Evolutionary conservation across 2,888 invertebrate genomes (phyloP), one percentile per base, ranked within the genome.

Genomic region (Nomada fucata): DNA sequence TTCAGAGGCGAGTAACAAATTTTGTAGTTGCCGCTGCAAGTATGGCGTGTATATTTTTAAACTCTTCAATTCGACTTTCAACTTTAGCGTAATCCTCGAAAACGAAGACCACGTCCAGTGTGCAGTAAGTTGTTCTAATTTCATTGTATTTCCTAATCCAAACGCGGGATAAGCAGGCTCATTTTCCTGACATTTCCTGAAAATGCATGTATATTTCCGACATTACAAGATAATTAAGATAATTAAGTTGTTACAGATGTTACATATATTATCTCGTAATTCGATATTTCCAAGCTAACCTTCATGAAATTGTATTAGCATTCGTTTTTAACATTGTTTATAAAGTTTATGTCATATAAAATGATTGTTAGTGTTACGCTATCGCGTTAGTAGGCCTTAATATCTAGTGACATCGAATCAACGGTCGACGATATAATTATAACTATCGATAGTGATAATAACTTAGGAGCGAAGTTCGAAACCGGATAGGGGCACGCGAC

Each of bases 91-190:
- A 18, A 93, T 91, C 2, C 89, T 89, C 2, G 92, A 87, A 5
- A 94, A 85, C 10, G 91, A 95, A 2, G 94, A 93, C 96, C 96
- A 96, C 82, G 95, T 95, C 90, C 95, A 95, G 89, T 96, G 95
- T 55, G 96, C 96, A 0, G 96, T 95, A 76, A 95, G 95, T 88
- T 95, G 95, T 89, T 96, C 96, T 64, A 97, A 94, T 91, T 97
- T 96, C 82, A 97, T 94, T 83, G 96, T 95, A 90, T 95, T 96
- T 87, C 96, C 95, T 86, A 97, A 94, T 92, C 96, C 96, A 91
- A 97, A 97, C 42, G 96, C 96, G 60, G 95, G 94, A 94, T 97
- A 97, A n/a, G 96, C 96, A 83, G 97, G 95, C 87, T 95, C 95
- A 91, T 97, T 96, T 90, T 95, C 94, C 92, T 96, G 95, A 92